Base-by-base conservation (phyloP, 2,113 vertebrate genomes). In the Callipepla californica region DNA sequence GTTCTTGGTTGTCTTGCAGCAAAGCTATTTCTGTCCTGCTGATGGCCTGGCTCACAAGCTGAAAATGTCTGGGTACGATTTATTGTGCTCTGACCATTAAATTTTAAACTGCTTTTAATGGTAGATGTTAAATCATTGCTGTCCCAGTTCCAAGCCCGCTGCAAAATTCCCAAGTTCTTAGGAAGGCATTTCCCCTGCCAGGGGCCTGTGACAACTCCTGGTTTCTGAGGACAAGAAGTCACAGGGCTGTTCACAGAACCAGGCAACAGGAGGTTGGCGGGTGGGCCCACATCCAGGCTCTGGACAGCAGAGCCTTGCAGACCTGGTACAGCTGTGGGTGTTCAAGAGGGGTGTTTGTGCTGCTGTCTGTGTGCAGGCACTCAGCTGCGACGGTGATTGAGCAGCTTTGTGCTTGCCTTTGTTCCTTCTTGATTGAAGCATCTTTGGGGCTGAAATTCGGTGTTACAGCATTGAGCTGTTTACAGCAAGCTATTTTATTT, bases 71-170 rank as follows among this genome's bases (percentile, higher is more conserved):
- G 65, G 22, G 38, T 40, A 83, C 85, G 77, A 94, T 95, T 96
- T 94, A 93, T 93, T 84, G 40, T 80, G 25, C 73, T 94, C 57
- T 88, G 61, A 57, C 42, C 57, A 80, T 95, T 93, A 94, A 78
- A 93, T 81, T 96, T 93, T 96, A 88, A 90, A 92, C 68, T 88
- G 48, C 76, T 86, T 77, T 93, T 93, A 93, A 94, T 96, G 83
- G 88, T 94, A 65, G 80, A 80, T 93, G 13, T 75, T 92, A 90
- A 96, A 95, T 96, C 85, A 96, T 57, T 84, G 61, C 77, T 88
- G 80, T 61, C 61, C 38, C 34, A 57, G 18, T 90, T 96, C 73
- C 38, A 83, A 80, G 67, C 57, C 80, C 87, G 74, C 65, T 92
- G 83, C 73, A 83, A 63, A 91, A 80, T 80, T 83, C 91, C 55